Conservation (phyloP, 2,113 vertebrate species). For the Pangasianodon gigas region DNA sequence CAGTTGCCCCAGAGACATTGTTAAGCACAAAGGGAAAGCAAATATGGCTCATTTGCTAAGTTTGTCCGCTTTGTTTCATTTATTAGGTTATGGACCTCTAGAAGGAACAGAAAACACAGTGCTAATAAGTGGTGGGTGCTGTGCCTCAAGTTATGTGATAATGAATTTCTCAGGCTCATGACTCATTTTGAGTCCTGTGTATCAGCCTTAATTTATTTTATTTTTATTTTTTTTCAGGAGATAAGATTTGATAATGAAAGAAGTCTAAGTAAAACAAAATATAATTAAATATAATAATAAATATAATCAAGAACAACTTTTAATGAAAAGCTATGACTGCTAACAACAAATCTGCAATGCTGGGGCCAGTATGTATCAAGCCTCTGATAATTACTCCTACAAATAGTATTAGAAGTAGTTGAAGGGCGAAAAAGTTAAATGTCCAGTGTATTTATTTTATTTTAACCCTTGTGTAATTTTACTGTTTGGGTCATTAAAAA, state of each 20-base stretch:
- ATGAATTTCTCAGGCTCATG: slow-evolving; percentile 1
- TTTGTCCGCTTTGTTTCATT: slow-evolving; percentile 12
- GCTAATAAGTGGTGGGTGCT: slow-evolving; percentile 14
- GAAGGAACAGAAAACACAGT: not conserved
- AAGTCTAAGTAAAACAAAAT: not conserved
- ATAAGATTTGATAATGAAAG: not conserved
- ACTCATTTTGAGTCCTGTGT: not conserved
- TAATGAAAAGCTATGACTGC: not conserved
- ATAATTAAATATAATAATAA: not conserved
- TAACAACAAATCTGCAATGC: not conserved
- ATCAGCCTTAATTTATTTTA: not conserved
- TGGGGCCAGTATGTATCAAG: not conserved
- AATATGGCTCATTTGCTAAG: slow-evolving; percentile 15
- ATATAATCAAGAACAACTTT: not conserved
- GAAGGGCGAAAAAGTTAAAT: not conserved
- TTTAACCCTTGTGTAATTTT: not conserved
- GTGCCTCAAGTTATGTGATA: not conserved
- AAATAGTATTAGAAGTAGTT: not conserved
- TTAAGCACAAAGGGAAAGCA: slow-evolving; percentile 9
- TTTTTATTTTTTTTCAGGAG: not conserved
- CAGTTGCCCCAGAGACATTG: slow-evolving; percentile 24
- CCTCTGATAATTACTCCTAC: not conserved
- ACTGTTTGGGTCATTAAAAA: not conserved
- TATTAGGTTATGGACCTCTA: slow-evolving; percentile 19
- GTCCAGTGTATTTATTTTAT: not conserved